Conservation (phyloP, 2,888 invertebrate species). For the Zhuqinia jingwanae region DNA sequence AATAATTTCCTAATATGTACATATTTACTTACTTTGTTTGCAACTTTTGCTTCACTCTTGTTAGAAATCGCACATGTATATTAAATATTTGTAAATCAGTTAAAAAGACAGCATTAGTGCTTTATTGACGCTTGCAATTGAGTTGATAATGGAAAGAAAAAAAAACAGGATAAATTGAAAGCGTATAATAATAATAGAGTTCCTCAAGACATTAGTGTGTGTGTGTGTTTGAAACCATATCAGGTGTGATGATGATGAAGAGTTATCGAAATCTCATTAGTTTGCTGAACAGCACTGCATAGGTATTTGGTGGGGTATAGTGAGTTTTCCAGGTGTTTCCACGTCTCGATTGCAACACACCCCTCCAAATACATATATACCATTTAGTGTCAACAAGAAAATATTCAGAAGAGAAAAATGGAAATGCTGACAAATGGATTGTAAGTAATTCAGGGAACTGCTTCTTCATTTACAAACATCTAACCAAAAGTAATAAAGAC, state of each 20-base stretch:
- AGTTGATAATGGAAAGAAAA: not conserved
- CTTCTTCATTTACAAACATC: not conserved
- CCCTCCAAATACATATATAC: no score
- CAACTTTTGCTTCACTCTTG: not conserved
- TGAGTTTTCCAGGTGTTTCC: not conserved
- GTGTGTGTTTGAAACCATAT: not conserved
- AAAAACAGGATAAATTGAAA: not conserved
- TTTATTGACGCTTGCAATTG: not conserved
- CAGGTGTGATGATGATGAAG: not conserved
- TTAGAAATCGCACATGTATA: no score
- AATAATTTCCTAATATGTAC: slow-evolving; percentile 47
- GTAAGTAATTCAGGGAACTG: not conserved
- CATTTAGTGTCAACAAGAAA: not conserved
- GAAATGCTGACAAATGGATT: not conserved
- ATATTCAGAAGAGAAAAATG: not conserved
- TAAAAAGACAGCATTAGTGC: no score
- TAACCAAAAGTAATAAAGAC: slow-evolving; percentile 11
- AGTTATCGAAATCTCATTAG: not conserved
- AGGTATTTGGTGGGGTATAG: not conserved
- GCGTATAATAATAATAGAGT: not conserved
- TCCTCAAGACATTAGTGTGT: not conserved
- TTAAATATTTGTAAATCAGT: no score
- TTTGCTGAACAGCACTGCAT: not conserved
- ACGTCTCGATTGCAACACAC: no score
- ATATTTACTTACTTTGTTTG: not conserved